Evolutionary conservation across 2,113 vertebrate genomes (phyloP).

Genomic region (Notothenia coriiceps): DNA sequence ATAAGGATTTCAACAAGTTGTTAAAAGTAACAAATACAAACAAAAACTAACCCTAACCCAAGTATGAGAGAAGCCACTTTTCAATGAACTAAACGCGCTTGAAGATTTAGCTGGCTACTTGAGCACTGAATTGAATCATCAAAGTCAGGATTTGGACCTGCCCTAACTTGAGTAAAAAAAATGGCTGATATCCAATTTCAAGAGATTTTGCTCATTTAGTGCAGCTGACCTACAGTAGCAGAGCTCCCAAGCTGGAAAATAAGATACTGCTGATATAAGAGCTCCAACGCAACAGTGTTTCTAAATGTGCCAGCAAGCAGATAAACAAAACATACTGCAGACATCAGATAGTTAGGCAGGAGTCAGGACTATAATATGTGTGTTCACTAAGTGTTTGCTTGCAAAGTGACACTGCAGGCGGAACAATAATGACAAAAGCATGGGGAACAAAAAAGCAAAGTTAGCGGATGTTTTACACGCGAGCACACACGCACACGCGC

Average conservation of each 20-base stretch:
- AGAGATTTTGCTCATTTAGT: conserved; percentile 5
- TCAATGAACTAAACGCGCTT: too few species aligned
- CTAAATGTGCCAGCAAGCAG: neutral
- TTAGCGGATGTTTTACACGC: neutral
- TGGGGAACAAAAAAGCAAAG: neutral
- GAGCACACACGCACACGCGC: too few species aligned
- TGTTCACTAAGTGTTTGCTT: neutral
- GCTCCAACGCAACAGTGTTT: neutral
- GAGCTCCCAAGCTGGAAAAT: neutral
- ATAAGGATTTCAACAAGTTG: too few species aligned
- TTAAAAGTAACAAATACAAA: too few species aligned
- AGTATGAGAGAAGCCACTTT: too few species aligned
- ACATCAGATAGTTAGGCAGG: neutral
- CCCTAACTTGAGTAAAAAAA: neutral
- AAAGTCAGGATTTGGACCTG: neutral
- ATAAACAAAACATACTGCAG: neutral
- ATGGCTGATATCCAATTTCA: neutral
- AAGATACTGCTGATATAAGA: neutral
- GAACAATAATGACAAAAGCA: neutral
- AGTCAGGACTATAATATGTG: neutral
- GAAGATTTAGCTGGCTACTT: too few species aligned
- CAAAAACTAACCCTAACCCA: too few species aligned
- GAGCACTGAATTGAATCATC: too few species aligned
- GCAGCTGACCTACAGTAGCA: neutral
- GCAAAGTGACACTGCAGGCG: neutral